A percentile compares a stretch with the other conserved stretches of the same genome.
These are phyloP conservation scores for Drosophila anomelani DNA, from an alignment of 2,888 invertebrate species.

Conservation along the genomic window DNA sequence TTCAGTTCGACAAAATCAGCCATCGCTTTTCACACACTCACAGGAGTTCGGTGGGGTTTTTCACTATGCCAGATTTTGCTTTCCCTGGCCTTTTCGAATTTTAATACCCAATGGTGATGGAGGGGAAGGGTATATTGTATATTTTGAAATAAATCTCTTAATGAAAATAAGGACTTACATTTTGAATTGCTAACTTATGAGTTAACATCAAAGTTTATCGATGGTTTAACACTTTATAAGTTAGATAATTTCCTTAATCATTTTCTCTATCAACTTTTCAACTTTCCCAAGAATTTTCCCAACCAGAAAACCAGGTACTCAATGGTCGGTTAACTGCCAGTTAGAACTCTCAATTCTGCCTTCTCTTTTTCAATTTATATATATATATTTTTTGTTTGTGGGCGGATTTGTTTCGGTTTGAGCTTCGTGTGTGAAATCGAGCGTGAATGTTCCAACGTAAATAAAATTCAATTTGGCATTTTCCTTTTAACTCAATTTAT, in stretches of 20 bases:
- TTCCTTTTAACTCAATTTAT: conserved; percentile 68
- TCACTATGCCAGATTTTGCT: conserved; percentile 29
- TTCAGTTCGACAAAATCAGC: not conserved
- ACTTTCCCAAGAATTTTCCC: not conserved
- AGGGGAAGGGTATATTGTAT: not conserved
- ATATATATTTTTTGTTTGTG: not conserved
- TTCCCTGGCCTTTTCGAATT: conserved; percentile 18
- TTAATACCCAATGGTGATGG: not conserved
- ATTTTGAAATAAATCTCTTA: not conserved
- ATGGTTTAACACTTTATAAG: not conserved
- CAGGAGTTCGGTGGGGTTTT: conserved; percentile 24
- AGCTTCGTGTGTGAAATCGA: conserved; percentile 53
- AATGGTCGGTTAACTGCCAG: not conserved
- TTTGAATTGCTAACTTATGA: no score
- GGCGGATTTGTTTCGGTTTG: conserved; percentile 38
- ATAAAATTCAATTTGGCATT: conserved; percentile 71
- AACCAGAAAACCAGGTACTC: conserved; percentile 2
- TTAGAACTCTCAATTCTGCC: not conserved
- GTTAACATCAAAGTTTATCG: not conserved
- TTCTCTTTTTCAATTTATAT: conserved; percentile 12
- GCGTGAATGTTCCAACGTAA: conserved; percentile 55
- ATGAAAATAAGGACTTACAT: no score
- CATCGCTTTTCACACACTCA: not conserved
- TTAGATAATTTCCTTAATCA: not conserved
- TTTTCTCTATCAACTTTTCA: no score